Conservation (phyloP, 2,113 vertebrate genomes). For the Neogale vison region DNA sequence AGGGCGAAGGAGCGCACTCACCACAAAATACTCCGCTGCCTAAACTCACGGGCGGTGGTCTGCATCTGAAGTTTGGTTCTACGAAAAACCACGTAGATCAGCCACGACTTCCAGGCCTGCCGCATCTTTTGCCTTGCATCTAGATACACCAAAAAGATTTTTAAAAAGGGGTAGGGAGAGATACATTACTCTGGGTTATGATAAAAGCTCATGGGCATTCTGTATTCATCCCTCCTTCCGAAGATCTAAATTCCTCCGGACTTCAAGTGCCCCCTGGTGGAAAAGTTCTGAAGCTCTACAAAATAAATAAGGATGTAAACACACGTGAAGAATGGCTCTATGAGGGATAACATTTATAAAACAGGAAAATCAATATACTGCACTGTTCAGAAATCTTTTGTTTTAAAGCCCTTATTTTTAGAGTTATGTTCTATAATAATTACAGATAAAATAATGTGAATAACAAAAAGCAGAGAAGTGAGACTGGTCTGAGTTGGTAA, state of each 20-base stretch:
- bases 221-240: rapidly evolving
- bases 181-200: not conserved
- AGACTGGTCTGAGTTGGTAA: not conserved
- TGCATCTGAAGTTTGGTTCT: conserved; percentile 86
- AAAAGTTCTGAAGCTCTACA: conserved; percentile 37
- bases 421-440: not conserved
- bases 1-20: conserved; percentile 75
- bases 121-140: conserved; percentile 77
- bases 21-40: conserved; percentile 80
- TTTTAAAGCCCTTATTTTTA: not conserved
- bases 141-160: conserved; percentile 60
- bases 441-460: not conserved
- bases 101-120: conserved; percentile 88
- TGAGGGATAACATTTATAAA: not conserved
- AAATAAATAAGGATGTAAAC: not conserved
- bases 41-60: conserved; percentile 82
- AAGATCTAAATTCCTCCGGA: not conserved
- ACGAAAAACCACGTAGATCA: conserved; percentile 84
- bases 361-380: not conserved
- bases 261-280: conserved; percentile 74
- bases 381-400: not conserved
- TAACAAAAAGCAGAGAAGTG: not conserved
- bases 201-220: not conserved
- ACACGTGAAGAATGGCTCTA: not conserved
- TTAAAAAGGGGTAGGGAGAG: not conserved